A percentile compares a stretch with the other conserved stretches of the same genome.
These are phyloP conservation scores for Haemorhous mexicanus DNA, from an alignment of 2,113 vertebrate genomes.

Conservation along the genomic window DNA sequence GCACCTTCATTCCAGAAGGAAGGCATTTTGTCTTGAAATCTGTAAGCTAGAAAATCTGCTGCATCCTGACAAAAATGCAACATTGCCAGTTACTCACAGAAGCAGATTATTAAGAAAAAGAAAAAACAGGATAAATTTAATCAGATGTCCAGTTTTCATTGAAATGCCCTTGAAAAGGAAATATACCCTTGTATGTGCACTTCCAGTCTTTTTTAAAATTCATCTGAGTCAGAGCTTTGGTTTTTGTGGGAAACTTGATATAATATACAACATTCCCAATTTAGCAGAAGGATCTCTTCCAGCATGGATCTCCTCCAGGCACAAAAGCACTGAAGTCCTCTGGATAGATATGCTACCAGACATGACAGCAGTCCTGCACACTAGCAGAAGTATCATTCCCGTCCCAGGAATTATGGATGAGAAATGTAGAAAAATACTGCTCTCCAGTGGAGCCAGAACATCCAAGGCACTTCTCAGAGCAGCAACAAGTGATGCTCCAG, in stretches of 20 bases:
- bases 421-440: not conserved
- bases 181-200: not conserved
- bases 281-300: not conserved
- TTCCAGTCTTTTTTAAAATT: not conserved
- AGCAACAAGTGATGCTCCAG: not conserved
- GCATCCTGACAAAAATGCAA: slow-evolving; percentile 10
- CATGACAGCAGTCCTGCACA: not conserved
- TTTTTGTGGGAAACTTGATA: not conserved
- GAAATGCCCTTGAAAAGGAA: not conserved
- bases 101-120: not conserved
- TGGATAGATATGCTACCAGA: not conserved
- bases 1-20: slow-evolving; percentile 21
- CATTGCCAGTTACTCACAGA: not conserved
- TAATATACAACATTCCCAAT: not conserved
- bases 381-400: not conserved
- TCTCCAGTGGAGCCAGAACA: slow-evolving; percentile 26
- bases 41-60: slow-evolving; percentile 33
- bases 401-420: not conserved
- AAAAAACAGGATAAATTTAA: not conserved
- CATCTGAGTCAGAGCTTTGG: not conserved
- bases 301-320: not conserved
- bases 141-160: not conserved
- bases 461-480: not conserved
- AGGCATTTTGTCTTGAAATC: slow-evolving; percentile 49
- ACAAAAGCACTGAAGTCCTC: not conserved